Percentiles rank a stretch among this genome's conserved stretches.
Conservation (phyloP, 2,113 vertebrate genomes). For the Malurus melanocephalus region DNA sequence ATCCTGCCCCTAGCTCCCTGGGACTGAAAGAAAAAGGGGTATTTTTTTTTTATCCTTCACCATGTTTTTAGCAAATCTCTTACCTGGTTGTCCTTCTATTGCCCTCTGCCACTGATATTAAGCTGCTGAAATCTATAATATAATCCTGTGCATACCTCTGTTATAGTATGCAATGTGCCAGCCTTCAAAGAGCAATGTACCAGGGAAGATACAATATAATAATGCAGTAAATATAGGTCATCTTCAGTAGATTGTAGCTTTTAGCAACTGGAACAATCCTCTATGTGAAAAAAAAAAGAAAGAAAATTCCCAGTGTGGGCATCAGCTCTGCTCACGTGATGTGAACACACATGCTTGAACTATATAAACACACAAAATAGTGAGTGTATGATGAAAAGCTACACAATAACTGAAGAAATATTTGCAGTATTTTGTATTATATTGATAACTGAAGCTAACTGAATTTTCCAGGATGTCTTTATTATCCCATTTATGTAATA, state of each 20-base stretch:
- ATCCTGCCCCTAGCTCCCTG: neutral
- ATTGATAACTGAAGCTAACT: neutral
- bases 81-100: neutral
- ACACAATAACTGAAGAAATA: neutral
- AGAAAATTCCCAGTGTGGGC: neutral
- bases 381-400: neutral
- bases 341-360: neutral
- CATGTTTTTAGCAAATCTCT: neutral
- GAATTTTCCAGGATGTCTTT: neutral
- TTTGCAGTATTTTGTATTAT: neutral
- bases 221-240: slow-evolving; percentile 20
- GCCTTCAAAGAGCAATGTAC: neutral
- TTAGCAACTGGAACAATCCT: neutral
- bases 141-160: neutral
- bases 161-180: neutral
- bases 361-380: neutral
- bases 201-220: neutral
- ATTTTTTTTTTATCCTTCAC: neutral
- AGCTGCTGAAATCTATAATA: neutral
- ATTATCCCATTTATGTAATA: neutral
- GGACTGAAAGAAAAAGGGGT: slow-evolving; percentile 5
- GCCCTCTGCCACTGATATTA: slow-evolving; percentile 8
- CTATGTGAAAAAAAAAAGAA: neutral
- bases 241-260: neutral
- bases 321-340: neutral